These are phyloP conservation scores for Danio choprae DNA, from an alignment of 2,797 vertebrate species.

Conservation along the genomic window DNA sequence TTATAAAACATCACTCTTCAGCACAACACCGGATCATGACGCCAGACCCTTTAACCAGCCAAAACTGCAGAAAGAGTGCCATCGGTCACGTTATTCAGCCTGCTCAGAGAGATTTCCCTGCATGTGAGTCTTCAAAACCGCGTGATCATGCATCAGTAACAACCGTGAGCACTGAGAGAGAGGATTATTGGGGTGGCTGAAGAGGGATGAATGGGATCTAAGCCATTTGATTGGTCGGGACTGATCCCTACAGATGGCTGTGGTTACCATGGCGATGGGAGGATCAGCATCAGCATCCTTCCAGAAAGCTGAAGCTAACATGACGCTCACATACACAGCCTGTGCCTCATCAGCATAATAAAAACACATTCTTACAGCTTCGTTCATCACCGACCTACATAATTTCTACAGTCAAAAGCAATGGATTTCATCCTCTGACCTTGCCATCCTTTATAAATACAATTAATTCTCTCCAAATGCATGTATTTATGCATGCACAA, in stretches of 20 bases:
- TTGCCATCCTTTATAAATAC: neutral
- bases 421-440: constrained; percentile 13
- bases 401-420: neutral
- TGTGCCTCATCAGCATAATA: constrained; percentile 42
- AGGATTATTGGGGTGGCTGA: constrained; percentile 51
- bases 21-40: neutral
- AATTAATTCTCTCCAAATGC: neutral
- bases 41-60: constrained; percentile 3
- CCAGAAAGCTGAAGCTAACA: constrained; percentile 8
- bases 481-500: neutral
- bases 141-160: constrained; percentile 16
- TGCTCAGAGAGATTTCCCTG: constrained; percentile 12
- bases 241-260: constrained; percentile 77
- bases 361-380: neutral
- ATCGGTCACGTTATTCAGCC: constrained; percentile 12
- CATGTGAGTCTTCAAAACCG: constrained; percentile 26
- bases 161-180: constrained; percentile 45
- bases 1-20: constrained; percentile 8
- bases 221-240: constrained; percentile 69
- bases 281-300: constrained; percentile 70
- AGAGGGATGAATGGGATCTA: constrained; percentile 45
- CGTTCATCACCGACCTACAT: neutral
- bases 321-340: constrained; percentile 16
- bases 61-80: neutral
- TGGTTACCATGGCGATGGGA: constrained; percentile 73